phyloP scores from a whole-genome alignment of 2,113 vertebrate genomes.

The Etheostoma cragini region DNA sequence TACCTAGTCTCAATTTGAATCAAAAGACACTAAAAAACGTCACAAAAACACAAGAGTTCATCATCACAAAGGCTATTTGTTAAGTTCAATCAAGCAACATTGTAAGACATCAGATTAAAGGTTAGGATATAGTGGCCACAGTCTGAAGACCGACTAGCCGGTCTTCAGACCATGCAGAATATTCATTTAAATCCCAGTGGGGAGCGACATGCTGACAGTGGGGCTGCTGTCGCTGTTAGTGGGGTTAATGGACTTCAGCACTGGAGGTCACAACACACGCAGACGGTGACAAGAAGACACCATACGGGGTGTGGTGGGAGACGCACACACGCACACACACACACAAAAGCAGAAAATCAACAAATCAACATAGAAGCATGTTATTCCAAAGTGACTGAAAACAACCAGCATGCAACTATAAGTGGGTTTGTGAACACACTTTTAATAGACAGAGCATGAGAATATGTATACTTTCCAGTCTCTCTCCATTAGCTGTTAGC shows the following conservation, averaged over 20 bases:
- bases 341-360: no score
- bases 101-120: not conserved
- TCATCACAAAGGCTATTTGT: not conserved
- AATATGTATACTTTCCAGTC: not conserved
- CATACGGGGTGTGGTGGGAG: conserved; percentile 24
- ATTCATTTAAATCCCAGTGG: conserved; percentile 20
- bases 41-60: not conserved
- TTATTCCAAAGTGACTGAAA: not conserved
- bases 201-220: conserved; percentile 42
- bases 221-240: conserved; percentile 48
- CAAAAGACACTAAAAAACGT: no score
- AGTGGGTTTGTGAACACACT: not conserved
- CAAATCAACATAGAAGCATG: no score
- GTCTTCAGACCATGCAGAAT: not conserved
- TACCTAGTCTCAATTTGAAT: no score
- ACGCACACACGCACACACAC: conserved; percentile 11
- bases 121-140: not conserved
- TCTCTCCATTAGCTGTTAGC: conserved; percentile 15
- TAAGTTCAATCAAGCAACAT: no score
- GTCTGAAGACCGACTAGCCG: not conserved
- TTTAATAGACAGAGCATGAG: not conserved
- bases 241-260: conserved; percentile 64
- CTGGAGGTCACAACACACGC: conserved; percentile 52
- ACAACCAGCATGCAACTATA: not conserved
- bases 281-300: conserved; percentile 16